phyloP scores from a whole-genome alignment of 2,888 invertebrate genomes.

The Dicyrtomina minuta region DNA sequence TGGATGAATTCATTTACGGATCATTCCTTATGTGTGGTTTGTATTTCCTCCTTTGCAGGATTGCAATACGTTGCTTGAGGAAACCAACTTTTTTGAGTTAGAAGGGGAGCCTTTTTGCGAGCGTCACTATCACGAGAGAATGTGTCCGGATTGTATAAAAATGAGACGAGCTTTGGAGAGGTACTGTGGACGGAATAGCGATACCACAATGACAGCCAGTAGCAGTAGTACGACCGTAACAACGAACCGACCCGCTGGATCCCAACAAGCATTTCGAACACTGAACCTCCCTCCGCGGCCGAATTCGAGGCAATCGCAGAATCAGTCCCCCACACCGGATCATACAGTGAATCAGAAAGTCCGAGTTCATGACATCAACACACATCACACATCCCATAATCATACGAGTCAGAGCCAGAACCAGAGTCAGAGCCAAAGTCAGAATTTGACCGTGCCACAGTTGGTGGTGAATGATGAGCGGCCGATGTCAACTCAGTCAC shows the following conservation, averaged over 20 bases:
- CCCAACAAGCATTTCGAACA: slow-evolving; percentile 19
- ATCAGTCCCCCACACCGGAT: background rate
- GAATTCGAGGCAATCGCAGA: slow-evolving; percentile 20
- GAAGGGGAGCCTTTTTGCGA: slow-evolving; percentile 43
- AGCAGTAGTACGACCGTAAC: background rate
- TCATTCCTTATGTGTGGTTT: too few relatives aligned
- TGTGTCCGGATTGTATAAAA: slow-evolving; percentile 53
- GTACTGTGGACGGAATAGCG: slow-evolving; percentile 46
- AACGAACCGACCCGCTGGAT: background rate
- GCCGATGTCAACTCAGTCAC: slow-evolving; percentile 31
- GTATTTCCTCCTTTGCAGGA: slow-evolving; percentile 41
- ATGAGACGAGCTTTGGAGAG: slow-evolving; percentile 48
- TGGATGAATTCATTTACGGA: too few relatives aligned
- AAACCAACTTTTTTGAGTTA: slow-evolving; percentile 50
- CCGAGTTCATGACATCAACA: slow-evolving; percentile 18
- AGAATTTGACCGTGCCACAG: slow-evolving; percentile 3
- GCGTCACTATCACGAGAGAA: slow-evolving; percentile 50
- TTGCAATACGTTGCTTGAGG: slow-evolving; percentile 48
- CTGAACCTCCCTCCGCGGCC: slow-evolving; percentile 25
- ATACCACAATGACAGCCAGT: background rate
- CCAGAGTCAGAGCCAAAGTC: too few relatives aligned
- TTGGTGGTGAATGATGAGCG: slow-evolving; percentile 27
- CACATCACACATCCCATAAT: background rate
- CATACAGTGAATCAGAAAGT: slow-evolving; percentile 21
- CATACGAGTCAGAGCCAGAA: background rate